These are phyloP conservation scores for Poecilus cupreus DNA, from an alignment of 2,888 invertebrate genomes.

Conservation along the genomic window DNA sequence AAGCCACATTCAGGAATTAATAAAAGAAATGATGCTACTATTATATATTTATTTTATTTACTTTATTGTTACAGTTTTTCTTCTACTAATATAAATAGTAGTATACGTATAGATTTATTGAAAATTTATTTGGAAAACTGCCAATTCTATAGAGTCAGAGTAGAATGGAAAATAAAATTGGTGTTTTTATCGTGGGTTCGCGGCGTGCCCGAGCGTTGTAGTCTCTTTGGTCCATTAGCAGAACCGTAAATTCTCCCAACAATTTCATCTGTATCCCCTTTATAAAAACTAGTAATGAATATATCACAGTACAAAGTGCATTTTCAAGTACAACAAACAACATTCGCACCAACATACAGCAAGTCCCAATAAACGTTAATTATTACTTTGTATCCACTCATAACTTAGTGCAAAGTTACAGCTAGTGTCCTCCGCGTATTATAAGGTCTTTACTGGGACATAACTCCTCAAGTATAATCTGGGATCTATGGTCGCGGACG, in stretches of 20 bases:
- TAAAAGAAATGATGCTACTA: too few species aligned
- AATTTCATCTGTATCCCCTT: not conserved
- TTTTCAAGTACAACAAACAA: constrained; percentile 16
- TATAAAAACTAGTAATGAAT: constrained; percentile 37
- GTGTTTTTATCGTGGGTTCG: not conserved
- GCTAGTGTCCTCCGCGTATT: constrained; percentile 33
- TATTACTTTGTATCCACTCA: constrained; percentile 21
- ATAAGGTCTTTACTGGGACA: constrained; percentile 39
- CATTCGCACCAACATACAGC: constrained; percentile 36
- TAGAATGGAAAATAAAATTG: too few species aligned
- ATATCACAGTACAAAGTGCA: constrained; percentile 27
- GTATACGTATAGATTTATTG: too few species aligned
- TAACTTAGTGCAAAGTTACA: constrained; percentile 45
- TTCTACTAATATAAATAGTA: too few species aligned
- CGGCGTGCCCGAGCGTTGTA: not conserved
- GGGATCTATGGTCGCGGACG: constrained; percentile 35
- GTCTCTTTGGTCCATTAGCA: not conserved
- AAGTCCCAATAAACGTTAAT: constrained; percentile 48
- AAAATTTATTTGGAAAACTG: too few species aligned
- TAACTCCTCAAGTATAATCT: constrained; percentile 42
- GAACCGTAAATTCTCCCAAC: not conserved
- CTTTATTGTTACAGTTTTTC: too few species aligned
- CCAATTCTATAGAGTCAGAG: too few species aligned
- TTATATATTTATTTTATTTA: too few species aligned
- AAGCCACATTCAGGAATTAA: too few species aligned